phyloP scores from a whole-genome alignment of 2,888 invertebrate genomes.

The Girardia tigrina region DNA sequence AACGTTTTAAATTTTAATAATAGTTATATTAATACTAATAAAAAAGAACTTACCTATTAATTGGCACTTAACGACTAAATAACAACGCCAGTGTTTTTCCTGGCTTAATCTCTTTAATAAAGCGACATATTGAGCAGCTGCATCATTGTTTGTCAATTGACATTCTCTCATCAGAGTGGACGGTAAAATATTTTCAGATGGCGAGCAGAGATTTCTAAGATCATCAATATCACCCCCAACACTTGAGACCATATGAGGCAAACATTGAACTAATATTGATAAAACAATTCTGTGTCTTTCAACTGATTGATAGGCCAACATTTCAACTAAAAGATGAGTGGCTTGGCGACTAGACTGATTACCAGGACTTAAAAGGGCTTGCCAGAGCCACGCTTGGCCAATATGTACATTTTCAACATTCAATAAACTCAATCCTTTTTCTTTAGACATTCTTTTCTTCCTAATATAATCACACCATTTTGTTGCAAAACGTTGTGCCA shows the following conservation, averaged over 20 bases:
- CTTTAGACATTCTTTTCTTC: not conserved
- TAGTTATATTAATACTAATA: not conserved
- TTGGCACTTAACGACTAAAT: not conserved
- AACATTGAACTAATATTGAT: not conserved
- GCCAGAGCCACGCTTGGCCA: slow-evolving; percentile 14
- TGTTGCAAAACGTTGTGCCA: not conserved
- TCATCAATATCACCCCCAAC: not conserved
- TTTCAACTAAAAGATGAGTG: not conserved
- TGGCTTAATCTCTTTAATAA: not conserved
- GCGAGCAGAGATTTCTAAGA: not conserved
- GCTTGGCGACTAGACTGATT: not conserved
- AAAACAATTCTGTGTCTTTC: not conserved
- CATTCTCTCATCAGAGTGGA: not conserved
- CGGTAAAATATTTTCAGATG: not conserved
- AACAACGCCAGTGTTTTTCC: slow-evolving; percentile 1
- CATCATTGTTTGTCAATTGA: slow-evolving; percentile 6
- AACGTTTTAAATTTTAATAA: not conserved
- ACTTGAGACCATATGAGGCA: not conserved
- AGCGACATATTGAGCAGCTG: slow-evolving; percentile 1
- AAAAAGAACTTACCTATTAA: not conserved
- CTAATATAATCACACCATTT: not conserved
- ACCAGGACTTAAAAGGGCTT: not conserved
- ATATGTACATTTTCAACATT: not conserved
- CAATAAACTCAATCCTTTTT: not conserved
- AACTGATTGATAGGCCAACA: slow-evolving; percentile 17